Evolutionary conservation across 2,797 vertebrate species (phyloP).

Genomic region (Hapalemur alaotrensis): DNA sequence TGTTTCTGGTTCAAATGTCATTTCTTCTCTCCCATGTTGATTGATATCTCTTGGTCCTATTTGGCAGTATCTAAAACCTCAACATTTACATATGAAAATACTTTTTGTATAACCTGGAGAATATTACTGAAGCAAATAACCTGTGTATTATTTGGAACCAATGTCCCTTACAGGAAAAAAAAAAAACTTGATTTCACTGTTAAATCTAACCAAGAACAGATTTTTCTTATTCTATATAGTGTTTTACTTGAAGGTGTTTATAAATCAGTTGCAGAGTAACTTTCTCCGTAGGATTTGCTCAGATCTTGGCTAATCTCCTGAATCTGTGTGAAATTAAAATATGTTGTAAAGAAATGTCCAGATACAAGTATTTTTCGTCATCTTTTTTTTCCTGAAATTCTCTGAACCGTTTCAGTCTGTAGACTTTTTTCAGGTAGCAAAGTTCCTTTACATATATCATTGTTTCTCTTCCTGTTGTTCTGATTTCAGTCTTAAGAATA

Average conservation of each 20-base stretch:
- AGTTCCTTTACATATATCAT: neutral
- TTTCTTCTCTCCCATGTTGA: neutral
- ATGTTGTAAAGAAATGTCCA: neutral
- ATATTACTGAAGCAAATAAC: neutral
- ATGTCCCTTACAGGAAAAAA: neutral
- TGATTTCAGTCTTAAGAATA: neutral
- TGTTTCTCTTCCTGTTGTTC: neutral
- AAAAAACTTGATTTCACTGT: neutral
- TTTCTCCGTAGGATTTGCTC: neutral
- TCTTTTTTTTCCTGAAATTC: neutral
- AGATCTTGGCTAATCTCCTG: neutral
- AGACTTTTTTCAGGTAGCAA: neutral
- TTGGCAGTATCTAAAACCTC: neutral
- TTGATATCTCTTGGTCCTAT: neutral
- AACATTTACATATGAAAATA: neutral
- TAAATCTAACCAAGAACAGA: neutral
- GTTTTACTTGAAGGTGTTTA: neutral
- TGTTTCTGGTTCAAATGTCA: neutral
- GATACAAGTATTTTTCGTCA: neutral
- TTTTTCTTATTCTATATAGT: neutral
- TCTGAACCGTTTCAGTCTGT: neutral
- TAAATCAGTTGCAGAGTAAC: neutral
- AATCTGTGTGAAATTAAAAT: slow-evolving; percentile 11
- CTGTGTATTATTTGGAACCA: neutral
- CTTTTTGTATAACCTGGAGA: neutral